These are phyloP conservation scores for Brachirus orientalis DNA, from an alignment of 2,113 vertebrate species.

Conservation along the genomic window DNA sequence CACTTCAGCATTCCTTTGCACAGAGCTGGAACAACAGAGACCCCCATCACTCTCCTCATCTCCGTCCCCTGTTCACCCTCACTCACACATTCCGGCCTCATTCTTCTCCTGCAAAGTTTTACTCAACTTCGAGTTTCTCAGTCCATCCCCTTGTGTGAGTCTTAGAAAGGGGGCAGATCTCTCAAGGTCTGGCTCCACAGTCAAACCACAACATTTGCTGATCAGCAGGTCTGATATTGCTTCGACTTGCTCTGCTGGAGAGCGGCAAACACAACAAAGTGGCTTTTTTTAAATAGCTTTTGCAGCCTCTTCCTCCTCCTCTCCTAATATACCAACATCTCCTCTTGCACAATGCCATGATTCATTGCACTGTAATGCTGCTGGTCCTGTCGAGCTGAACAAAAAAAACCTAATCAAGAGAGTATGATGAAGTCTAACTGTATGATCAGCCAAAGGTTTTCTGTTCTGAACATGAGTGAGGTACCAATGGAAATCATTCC, in stretches of 20 bases:
- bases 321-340: constrained; percentile 58
- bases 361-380: constrained; percentile 54
- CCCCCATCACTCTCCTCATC: constrained; percentile 64
- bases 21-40: constrained; percentile 78
- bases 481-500: constrained; percentile 31
- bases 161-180: constrained; percentile 9
- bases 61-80: constrained; percentile 64
- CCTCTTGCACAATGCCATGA: constrained; percentile 61
- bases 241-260: constrained; percentile 37
- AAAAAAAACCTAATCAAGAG: constrained; percentile 26
- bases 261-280: constrained; percentile 61
- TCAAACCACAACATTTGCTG: constrained; percentile 65
- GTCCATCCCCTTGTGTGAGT: constrained; percentile 15
- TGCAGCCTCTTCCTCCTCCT: constrained; percentile 25
- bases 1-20: constrained; percentile 81
- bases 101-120: constrained; percentile 21
- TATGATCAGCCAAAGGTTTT: neutral
- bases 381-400: constrained; percentile 35
- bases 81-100: constrained; percentile 47
- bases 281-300: constrained; percentile 59
- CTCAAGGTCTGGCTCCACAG: constrained; percentile 37
- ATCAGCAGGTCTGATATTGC: constrained; percentile 68
- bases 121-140: neutral
- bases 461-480: neutral
- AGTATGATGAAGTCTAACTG: constrained; percentile 11